A percentile compares a stretch with the other conserved stretches of the same genome.
Conservation (phyloP, 2,797 vertebrate species). For the Falco columbarius region DNA sequence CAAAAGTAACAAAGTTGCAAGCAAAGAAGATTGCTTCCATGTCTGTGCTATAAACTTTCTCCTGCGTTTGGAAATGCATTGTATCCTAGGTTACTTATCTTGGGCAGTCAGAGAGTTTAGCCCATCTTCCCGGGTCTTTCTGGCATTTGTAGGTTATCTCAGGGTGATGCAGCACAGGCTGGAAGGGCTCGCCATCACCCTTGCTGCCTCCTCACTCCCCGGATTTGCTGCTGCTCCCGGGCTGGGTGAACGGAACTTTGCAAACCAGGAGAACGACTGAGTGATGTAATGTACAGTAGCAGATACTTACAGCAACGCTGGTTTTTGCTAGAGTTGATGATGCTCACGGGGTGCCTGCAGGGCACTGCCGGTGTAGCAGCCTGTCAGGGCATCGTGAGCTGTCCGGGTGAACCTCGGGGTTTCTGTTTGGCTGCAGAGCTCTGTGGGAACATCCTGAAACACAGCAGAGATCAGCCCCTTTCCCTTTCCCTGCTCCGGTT, state of each 20-base stretch:
- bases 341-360: not conserved
- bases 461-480: not conserved
- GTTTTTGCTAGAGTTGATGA: not conserved
- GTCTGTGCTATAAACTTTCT: not conserved
- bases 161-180: not conserved
- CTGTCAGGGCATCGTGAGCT: accelerated
- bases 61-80: accelerated
- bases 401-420: not conserved
- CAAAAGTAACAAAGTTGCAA: not conserved
- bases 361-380: not conserved
- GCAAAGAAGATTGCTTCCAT: not conserved
- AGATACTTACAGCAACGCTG: not conserved
- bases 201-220: not conserved
- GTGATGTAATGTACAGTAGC: accelerated
- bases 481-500: not conserved
- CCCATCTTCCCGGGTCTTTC: not conserved
- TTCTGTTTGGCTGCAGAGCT: not conserved
- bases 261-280: not conserved
- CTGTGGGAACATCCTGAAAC: not conserved
- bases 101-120: not conserved
- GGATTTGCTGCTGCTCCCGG: not conserved
- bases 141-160: accelerated
- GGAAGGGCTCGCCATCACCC: not conserved
- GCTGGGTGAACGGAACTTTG: accelerated
- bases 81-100: no score